A percentile compares a stretch with the other conserved stretches of the same genome.
phyloP scores from a whole-genome alignment of 30 jellyfish, hydroid and myxozoan genomes.

The Turritopsis rubra region DNA sequence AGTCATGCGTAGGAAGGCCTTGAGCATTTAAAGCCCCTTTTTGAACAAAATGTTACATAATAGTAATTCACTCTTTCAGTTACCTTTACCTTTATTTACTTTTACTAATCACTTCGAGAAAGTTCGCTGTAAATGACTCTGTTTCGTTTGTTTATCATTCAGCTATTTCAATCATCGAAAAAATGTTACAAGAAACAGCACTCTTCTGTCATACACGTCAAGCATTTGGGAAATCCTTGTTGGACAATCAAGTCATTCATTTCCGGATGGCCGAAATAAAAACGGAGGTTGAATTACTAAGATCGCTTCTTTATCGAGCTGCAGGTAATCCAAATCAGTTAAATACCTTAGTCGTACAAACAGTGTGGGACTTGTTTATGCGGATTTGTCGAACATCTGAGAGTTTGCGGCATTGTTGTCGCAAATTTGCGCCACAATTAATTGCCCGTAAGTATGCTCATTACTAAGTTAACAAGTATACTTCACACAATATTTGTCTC shows the following conservation, averaged over 20 bases:
- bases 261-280: conserved; percentile 77
- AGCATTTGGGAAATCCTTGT: conserved; percentile 84
- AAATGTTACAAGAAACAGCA: conserved; percentile 81
- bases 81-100: no score
- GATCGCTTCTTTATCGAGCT: conserved; percentile 86
- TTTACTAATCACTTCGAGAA: no score
- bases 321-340: conserved; percentile 46
- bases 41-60: no score
- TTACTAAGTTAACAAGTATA: no score
- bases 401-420: background rate
- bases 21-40: no score
- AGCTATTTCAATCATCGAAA: conserved; percentile 68
- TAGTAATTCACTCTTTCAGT: no score
- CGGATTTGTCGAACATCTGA: background rate
- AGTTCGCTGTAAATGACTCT: no score
- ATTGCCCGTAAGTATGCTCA: no score
- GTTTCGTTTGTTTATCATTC: background rate
- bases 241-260: conserved; percentile 90
- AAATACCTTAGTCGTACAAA: background rate
- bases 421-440: no score
- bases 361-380: background rate
- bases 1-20: no score
- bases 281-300: conserved; percentile 78
- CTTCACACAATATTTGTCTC: no score
- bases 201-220: conserved; percentile 71